Evolutionary conservation across 2,113 vertebrate species (phyloP), one percentile per base, ranked within the genome.

Genomic region (Pelobates fuscus): DNA sequence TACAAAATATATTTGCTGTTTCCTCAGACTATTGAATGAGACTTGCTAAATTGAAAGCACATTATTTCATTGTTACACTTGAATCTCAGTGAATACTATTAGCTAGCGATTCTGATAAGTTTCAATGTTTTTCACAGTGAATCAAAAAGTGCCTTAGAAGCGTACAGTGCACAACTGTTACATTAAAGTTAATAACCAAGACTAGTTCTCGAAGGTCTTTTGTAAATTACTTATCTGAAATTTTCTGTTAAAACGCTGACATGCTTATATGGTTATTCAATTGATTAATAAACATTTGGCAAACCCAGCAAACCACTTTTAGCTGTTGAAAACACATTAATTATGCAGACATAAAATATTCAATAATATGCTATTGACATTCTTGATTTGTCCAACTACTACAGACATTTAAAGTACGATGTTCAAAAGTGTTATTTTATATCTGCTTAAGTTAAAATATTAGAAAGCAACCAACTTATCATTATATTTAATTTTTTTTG

Each of bases 21-120:
- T 37, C 12, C 29, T 62, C 29, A 62, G 60, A 32, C 60, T 62
- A 37, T 62, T 64, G 62, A 23, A 43, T 64, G 27, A 64, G 32
- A 64, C 62, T 64, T 43, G n/a, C 62, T 64, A 64, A 64, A 64
- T 20, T 32, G n/a, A 21, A 62, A 32, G 27, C n/a, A 32, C 60
- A 62, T 32, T 32, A 62, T 43, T 43, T 41, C 62, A 43, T 15
- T 64, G 30, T 30, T 64, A 21, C 32, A 43, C 15, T 43, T 43
- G 20, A 64, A 24, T 64, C 32, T 12, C 32, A 64, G 2, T 24
- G 30, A 24, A 11, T 64, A 64, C 24, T 43, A 64, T 43, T 64
- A 43, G 30, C 32, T 43, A 41, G n/a, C 43, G 32, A 64, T 29
- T 64, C 5, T 32, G 27, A 37, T 32, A 32, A 43, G 20, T 21